Evolutionary conservation across 2,113 vertebrate genomes (phyloP), one percentile per base, ranked within the genome.

Genomic region (Apodemus sylvaticus): DNA sequence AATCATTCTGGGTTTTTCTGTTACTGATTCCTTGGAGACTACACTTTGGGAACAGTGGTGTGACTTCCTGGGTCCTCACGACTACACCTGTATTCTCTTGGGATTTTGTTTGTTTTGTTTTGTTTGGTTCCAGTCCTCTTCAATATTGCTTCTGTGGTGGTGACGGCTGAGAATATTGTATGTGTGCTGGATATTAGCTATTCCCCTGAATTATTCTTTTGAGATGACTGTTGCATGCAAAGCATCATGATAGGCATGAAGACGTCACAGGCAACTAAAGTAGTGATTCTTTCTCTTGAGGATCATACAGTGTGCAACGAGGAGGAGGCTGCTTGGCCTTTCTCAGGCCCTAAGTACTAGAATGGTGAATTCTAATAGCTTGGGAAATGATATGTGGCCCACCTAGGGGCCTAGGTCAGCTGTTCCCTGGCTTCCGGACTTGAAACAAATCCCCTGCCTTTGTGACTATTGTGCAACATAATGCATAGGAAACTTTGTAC

Each of bases 381-480:
- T 51, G 53, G 81, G 48, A 83, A 53, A 36, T 24, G 16, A 31
- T 34, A 36, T 0, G 1, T 31, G 22, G n/a, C 66, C 62, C 24
- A 20, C 39, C 20, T 5, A 60, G 68, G 51, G 16, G 16, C 71
- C 82, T 22, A 20, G 1, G 31, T 91, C 82, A 78, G 42, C 70
- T 91, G 70, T 53, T 71, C 86, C 7, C 1, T 24, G 26, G 53
- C 24, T 62, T 91, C 64, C 34, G 82, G 26, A 83, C 48, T 82
- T 89, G 45, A 94, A 88, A 89, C 77, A 68, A 74, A 42, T 53
- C 62, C 14, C 53, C 60, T 73, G 42, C 68, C 90, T 71, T 87
- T 88, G 71, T 94, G 79, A 94, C 36, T 42, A 62, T 60, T 93
- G 51, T 76, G 36, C 95, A 31, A 58, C 92, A 81, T n/a, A 78